phyloP scores from a whole-genome alignment of 2,888 invertebrate genomes.

The Cheilosia impressa region DNA sequence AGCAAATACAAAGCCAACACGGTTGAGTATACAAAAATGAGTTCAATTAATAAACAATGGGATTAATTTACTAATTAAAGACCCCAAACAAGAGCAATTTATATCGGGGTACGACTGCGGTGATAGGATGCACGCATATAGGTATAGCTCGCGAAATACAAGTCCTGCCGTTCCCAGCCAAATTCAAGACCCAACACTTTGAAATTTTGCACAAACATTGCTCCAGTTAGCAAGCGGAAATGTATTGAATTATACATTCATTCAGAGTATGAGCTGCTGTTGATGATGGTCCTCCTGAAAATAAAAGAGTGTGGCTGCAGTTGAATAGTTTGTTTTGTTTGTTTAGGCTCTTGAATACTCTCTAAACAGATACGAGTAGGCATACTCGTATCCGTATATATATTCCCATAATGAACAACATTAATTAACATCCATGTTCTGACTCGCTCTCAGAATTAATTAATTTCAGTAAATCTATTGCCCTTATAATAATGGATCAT shows the following conservation, averaged over 20 bases:
- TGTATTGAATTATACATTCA: conserved; percentile 61
- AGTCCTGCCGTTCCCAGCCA: conserved; percentile 68
- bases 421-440: conserved; percentile 15
- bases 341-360: background rate
- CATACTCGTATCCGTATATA: background rate
- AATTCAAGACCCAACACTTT: conserved; percentile 53
- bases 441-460: conserved; percentile 14
- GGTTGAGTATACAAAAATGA: conserved; percentile 58
- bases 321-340: conserved; percentile 20
- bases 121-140: conserved; percentile 3
- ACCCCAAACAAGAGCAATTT: conserved; percentile 76
- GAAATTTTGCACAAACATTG: conserved; percentile 45
- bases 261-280: conserved; percentile 37
- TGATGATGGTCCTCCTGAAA: conserved; percentile 45
- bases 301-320: conserved; percentile 54
- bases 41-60: conserved; percentile 83
- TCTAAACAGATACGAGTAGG: conserved; percentile 36
- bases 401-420: conserved; percentile 18
- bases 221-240: conserved; percentile 64
- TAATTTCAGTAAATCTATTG: conserved; percentile 22
- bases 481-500: conserved; percentile 9
- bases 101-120: conserved; percentile 21
- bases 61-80: conserved; percentile 84
- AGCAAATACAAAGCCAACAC: conserved; percentile 69
- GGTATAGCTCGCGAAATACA: conserved; percentile 13